phyloP scores from a whole-genome alignment of 2,888 invertebrate genomes.

The Pristionchus mayeri region DNA sequence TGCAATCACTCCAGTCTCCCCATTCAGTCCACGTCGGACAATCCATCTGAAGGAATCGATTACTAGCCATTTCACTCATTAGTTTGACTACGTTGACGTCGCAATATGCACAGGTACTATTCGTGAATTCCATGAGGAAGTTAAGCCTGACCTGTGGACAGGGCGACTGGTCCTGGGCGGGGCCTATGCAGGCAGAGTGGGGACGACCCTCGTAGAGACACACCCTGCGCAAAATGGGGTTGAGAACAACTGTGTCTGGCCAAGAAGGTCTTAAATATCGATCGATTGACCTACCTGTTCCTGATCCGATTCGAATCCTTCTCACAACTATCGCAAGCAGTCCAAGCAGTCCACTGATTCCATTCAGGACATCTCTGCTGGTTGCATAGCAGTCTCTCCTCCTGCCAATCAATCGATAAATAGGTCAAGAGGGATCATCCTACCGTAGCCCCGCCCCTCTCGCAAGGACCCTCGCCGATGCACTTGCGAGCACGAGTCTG shows the following conservation, averaged over 20 bases:
- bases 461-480: conserved; percentile 58
- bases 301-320: conserved; percentile 61
- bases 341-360: conserved; percentile 65
- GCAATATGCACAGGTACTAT: too few species aligned
- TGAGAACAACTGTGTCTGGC: too few species aligned
- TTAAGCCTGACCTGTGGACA: conserved; percentile 56
- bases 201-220: conserved; percentile 56
- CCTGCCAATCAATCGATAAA: conserved; percentile 49
- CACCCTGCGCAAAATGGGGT: conserved; percentile 54
- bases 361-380: conserved; percentile 64
- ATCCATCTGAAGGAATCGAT: not conserved
- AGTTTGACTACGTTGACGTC: not conserved
- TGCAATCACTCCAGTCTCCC: conserved; percentile 49
- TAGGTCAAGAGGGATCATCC: not conserved
- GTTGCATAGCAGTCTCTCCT: conserved; percentile 62
- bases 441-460: conserved; percentile 52
- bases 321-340: conserved; percentile 61
- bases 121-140: not conserved
- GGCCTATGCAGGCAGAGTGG: conserved; percentile 60
- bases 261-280: too few species aligned
- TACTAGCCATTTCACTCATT: not conserved
- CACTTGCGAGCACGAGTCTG: conserved; percentile 62
- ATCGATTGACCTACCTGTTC: conserved; percentile 59
- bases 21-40: conserved; percentile 47
- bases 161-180: conserved; percentile 65